Evolutionary conservation across 2,888 invertebrate species (phyloP), one percentile per base, ranked within the genome.

Genomic region (Rhagophthalmus giganteus): DNA sequence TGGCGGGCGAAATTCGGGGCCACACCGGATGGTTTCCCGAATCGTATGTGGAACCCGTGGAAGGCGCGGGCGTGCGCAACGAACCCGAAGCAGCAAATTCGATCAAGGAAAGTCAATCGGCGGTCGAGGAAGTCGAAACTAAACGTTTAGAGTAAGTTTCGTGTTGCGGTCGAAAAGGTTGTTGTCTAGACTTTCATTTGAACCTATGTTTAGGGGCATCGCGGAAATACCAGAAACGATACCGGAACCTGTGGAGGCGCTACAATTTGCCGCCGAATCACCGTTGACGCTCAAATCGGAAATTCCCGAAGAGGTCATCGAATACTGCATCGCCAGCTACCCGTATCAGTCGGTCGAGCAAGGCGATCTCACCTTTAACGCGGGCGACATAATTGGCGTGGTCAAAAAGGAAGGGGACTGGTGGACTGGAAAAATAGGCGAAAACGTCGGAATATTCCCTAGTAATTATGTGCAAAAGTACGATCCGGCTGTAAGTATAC

Each of bases 11-110:
- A 65, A 86, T 94, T 16, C 81, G 90, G 67, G 96, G 94, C 2
- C 87, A 88, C 56, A 88, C 89, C 0, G 97, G 97, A 1, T 96
- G 95, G 94, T 97, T 97, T 77, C 97, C 97, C 0, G 94, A 95
- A 73, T 90, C 94, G 0, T 97, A 97, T 70, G 95, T 93, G 9
- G 93, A 94, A 68, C 86, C 86, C 26, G 76, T 89, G 6, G 84
- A 75, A 56, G 73, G 72, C 6, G 64, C 69, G 12, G 70, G 71
- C 28, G 78, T 78, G 15, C 67, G 73, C 1, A 71, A 63, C 30
- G 61, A 71, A 1, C 71, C 71, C 35, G 78, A 25, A 67, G 75
- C 0, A 31, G 15, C 24, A n/a, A n/a, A n/a, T n/a, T n/a, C n/a
- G n/a, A n/a, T n/a, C n/a, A n/a, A n/a, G 24, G 10, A 28, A n/a